Evolutionary conservation across 2,888 invertebrate genomes (phyloP), one percentile per base, ranked within the genome.

Genomic region (Coleophora flavipennella): DNA sequence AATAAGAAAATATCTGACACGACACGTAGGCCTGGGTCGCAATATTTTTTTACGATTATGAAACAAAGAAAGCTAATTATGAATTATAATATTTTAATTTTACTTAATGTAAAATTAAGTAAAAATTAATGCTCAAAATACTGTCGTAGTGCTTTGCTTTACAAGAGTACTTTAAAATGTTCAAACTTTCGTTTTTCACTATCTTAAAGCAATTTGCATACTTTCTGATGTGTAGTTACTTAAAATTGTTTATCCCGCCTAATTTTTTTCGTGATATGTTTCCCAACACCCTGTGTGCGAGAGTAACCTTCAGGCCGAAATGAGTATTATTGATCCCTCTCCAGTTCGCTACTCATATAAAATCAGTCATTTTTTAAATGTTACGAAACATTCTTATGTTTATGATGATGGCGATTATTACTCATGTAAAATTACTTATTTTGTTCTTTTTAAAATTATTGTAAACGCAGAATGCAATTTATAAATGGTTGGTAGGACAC

Each of bases 191-290:
- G n/a, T n/a, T n/a, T n/a, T n/a, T n/a, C n/a, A n/a, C n/a, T n/a
- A n/a, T n/a, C n/a, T n/a, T n/a, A n/a, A n/a, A n/a, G n/a, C n/a
- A n/a, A n/a, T n/a, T 20, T 3, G 6, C 20, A 6, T 20, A 6
- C 3, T 20, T 20, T 20, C 6, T 20, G 6, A 20, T 20, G 20
- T 20, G 20, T 20, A 20, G 20, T 20, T 20, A 20, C 20, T 20
- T 20, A 51, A 50, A 56, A 57, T 49, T 57, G 20, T 20, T 51
- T 50, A 56, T 54, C 60, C n/a, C n/a, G n/a, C n/a, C n/a, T n/a
- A n/a, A n/a, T n/a, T n/a, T n/a, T n/a, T n/a, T n/a, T 57, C 58
- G 63, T 78, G 79, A 79, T 79, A 79, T 79, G 79, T 79, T 61
- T 66, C 56, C 65, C 66, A 63, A 67, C 63, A 79, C 79, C 78